Evolutionary conservation across 2,888 invertebrate species (phyloP).

Genomic region (Lithodes maja): DNA sequence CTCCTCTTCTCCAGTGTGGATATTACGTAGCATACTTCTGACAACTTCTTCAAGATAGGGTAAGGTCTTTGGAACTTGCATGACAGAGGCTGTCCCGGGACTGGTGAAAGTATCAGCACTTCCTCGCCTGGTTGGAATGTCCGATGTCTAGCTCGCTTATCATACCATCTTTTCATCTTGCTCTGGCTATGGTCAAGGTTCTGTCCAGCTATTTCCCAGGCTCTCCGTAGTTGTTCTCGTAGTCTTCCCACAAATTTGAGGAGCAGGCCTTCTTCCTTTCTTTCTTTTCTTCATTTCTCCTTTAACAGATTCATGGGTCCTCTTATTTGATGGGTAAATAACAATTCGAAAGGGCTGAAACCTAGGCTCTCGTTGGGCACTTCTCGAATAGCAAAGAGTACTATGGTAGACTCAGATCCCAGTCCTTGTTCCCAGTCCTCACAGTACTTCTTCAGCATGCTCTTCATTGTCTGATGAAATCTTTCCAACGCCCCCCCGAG

Average conservation of each 20-base stretch:
- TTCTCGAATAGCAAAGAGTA: neutral
- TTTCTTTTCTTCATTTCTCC: no score
- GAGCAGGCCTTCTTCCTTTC: no score
- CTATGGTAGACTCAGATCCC: neutral
- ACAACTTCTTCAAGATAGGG: neutral
- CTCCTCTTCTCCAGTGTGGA: constrained; percentile 17
- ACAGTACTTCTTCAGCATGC: constrained; percentile 13
- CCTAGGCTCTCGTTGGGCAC: no score
- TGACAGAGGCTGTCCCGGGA: constrained; percentile 2
- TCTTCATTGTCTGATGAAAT: neutral
- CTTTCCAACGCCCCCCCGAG: no score
- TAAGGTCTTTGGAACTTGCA: constrained; percentile 4
- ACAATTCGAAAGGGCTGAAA: neutral
- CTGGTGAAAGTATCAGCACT: neutral
- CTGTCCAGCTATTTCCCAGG: neutral
- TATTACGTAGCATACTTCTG: neutral
- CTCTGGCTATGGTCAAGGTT: neutral
- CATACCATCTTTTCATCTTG: neutral
- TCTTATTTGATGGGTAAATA: neutral
- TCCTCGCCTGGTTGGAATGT: constrained; percentile 1
- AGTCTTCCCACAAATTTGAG: neutral
- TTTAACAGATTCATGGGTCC: neutral
- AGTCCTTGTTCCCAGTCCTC: neutral
- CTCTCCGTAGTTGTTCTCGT: neutral
- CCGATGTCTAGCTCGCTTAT: neutral